Percentiles rank a stretch among this genome's conserved stretches.
These are phyloP conservation scores for Dinomys branickii DNA, from an alignment of 2,113 vertebrate genomes.

Conservation along the genomic window DNA sequence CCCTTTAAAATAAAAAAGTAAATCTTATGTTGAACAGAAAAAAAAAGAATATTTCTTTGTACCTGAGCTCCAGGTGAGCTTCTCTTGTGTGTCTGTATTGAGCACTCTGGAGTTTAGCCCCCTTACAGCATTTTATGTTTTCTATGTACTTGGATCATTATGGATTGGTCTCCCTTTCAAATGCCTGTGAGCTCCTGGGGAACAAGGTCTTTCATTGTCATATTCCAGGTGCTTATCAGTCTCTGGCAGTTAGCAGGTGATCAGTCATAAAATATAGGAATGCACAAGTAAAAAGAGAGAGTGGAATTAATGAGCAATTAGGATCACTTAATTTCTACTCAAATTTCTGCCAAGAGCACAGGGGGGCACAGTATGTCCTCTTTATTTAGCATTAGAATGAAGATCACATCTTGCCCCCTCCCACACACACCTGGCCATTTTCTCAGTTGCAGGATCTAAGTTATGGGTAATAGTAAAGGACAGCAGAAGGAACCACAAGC, in stretches of 20 bases:
- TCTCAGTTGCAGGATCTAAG: not conserved
- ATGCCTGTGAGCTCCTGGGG: not conserved
- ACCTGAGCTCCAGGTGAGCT: not conserved
- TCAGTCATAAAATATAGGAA: slow-evolving; percentile 45
- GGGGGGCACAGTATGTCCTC: not conserved
- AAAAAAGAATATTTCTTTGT: not conserved
- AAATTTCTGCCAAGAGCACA: slow-evolving; percentile 20
- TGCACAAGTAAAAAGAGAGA: not conserved
- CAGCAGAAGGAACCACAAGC: not conserved
- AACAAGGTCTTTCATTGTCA: not conserved
- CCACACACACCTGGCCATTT: not conserved
- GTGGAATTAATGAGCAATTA: slow-evolving; percentile 28
- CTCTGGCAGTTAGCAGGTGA: not conserved
- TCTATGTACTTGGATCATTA: not conserved
- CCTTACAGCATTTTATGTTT: not conserved
- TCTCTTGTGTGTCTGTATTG: not conserved
- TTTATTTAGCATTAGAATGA: not conserved
- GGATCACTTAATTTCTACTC: slow-evolving; percentile 21
- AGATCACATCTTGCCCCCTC: not conserved
- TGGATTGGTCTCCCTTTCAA: not conserved
- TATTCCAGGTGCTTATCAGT: not conserved
- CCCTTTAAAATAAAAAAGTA: no score
- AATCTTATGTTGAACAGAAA: no score
- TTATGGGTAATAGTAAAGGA: not conserved
- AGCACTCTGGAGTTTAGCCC: not conserved